phyloP scores from a whole-genome alignment of 1,140 invertebrate species.

The Drosophila cardini region DNA sequence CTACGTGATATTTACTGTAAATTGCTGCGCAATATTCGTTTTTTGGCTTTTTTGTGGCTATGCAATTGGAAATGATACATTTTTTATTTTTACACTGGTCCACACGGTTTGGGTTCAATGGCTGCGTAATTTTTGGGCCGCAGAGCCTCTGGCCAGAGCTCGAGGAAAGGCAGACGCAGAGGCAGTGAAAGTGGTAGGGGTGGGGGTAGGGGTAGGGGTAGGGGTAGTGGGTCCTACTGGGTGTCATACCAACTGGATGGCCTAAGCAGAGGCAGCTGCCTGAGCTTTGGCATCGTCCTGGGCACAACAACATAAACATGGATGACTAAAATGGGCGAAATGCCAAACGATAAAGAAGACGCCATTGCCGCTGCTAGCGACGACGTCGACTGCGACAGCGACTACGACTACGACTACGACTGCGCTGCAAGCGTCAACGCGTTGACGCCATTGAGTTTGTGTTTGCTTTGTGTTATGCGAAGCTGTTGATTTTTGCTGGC shows the following conservation, averaged over 20 bases:
- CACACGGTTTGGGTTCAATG: conserved; percentile 64
- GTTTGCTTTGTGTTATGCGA: conserved; percentile 67
- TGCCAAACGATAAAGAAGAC: conserved; percentile 83
- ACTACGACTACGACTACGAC: conserved; percentile 8
- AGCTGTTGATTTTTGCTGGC: conserved; percentile 49
- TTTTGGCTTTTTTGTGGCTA: conserved; percentile 8
- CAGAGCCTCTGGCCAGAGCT: conserved; percentile 66
- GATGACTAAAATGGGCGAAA: conserved; percentile 83
- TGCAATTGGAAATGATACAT: conserved; percentile 32
- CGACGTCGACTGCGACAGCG: conserved; percentile 6
- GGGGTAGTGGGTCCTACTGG: neutral
- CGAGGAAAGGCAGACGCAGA: too few relatives aligned
- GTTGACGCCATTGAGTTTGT: conserved; percentile 42
- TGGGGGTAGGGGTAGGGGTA: neutral
- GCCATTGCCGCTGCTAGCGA: conserved; percentile 50
- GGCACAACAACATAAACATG: conserved; percentile 75
- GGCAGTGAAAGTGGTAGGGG: neutral
- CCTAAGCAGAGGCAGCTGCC: conserved; percentile 32
- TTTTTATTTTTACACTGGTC: conserved; percentile 13
- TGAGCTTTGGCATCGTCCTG: conserved; percentile 47
- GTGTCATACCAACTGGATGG: conserved; percentile 39
- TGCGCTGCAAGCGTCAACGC: neutral
- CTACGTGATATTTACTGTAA: neutral
- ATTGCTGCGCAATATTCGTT: neutral
- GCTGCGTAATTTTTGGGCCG: conserved; percentile 75